Conservation (phyloP, 2,888 invertebrate species). For the Aethes cnicana region DNA sequence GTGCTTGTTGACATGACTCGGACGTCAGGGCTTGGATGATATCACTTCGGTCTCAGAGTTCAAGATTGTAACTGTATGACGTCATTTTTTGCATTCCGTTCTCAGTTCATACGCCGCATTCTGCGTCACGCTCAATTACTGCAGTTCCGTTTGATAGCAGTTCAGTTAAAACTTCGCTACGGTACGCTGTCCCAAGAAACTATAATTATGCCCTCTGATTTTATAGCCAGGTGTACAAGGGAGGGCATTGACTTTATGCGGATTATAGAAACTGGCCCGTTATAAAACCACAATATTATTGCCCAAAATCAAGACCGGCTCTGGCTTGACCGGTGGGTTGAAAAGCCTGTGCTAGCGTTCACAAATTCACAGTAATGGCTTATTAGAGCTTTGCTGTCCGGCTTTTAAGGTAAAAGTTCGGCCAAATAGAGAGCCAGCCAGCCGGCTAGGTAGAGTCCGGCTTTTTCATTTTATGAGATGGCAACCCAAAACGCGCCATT, state of each 20-base stretch:
- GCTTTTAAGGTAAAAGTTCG: too few species aligned
- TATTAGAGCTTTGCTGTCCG: too few species aligned
- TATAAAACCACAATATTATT: constrained; percentile 34
- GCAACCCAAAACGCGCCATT: constrained; percentile 8
- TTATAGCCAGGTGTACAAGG: background rate
- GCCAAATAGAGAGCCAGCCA: too few species aligned
- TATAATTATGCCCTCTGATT: background rate
- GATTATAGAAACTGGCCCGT: constrained; percentile 33
- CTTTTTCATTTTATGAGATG: too few species aligned
- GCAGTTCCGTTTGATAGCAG: constrained; percentile 18
- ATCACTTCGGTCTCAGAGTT: background rate
- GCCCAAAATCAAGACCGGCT: constrained; percentile 36
- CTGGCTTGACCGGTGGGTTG: constrained; percentile 30
- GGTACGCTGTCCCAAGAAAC: background rate
- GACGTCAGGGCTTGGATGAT: background rate
- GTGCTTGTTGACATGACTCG: too few species aligned
- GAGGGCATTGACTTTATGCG: constrained; percentile 34
- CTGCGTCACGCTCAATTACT: constrained; percentile 17
- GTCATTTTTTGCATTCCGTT: constrained; percentile 10
- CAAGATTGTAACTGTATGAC: background rate
- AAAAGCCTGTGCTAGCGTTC: too few species aligned
- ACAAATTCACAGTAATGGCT: too few species aligned
- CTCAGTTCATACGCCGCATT: constrained; percentile 2
- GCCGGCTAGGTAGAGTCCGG: too few species aligned
- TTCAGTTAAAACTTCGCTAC: background rate